These are phyloP conservation scores for Spilogale gracilis DNA, from an alignment of 2,113 vertebrate genomes.

Conservation along the genomic window DNA sequence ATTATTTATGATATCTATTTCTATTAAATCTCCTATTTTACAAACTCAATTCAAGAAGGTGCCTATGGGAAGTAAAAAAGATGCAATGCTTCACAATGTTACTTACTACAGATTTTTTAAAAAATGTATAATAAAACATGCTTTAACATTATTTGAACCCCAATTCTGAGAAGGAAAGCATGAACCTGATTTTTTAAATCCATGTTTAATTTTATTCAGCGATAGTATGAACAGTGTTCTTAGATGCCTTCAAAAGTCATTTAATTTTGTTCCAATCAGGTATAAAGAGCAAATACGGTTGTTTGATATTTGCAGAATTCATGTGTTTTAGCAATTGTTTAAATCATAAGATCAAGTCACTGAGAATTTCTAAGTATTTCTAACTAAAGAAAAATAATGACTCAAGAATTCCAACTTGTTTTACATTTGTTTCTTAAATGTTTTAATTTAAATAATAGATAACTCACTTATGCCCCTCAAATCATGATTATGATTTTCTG, in stretches of 20 bases:
- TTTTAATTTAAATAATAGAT: neutral
- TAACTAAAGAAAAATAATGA: constrained; percentile 1
- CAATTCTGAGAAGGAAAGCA: neutral
- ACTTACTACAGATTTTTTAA: neutral
- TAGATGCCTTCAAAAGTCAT: neutral
- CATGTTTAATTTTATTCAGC: neutral
- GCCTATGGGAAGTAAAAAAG: neutral
- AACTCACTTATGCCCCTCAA: neutral
- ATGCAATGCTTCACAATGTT: neutral
- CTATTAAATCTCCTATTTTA: neutral
- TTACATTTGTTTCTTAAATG: neutral
- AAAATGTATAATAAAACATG: neutral
- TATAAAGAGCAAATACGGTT: neutral
- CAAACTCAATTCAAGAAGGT: neutral
- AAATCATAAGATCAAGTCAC: neutral
- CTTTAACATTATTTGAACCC: neutral
- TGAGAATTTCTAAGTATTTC: neutral
- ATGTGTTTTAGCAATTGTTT: neutral
- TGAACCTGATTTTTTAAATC: neutral
- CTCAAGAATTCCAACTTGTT: neutral
- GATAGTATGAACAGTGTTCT: neutral
- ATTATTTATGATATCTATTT: neutral
- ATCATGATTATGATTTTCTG: neutral
- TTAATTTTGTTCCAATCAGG: neutral
- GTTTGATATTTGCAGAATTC: neutral